Conservation (phyloP, 53 echinoderm and acorn worm genomes). For the Antedon mediterranea region DNA sequence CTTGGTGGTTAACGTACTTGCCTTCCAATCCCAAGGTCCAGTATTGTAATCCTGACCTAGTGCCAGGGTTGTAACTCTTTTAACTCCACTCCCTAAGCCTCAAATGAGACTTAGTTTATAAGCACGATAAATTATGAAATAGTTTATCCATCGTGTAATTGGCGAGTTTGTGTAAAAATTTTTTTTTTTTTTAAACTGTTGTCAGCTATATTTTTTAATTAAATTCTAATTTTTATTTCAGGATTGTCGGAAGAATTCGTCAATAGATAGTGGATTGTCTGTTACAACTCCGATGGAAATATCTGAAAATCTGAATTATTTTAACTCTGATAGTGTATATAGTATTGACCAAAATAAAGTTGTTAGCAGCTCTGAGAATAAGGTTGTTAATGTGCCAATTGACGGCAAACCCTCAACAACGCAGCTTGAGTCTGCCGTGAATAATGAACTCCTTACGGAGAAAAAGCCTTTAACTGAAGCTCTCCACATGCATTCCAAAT, state of each 20-base stretch:
- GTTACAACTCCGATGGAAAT: constrained; percentile 88
- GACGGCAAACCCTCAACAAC: background rate
- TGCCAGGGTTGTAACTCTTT: too few relatives aligned
- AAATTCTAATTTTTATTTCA: constrained; percentile 7
- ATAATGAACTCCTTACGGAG: background rate
- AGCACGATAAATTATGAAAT: too few relatives aligned
- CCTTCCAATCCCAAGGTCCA: too few relatives aligned
- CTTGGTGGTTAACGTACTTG: too few relatives aligned
- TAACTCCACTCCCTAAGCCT: too few relatives aligned
- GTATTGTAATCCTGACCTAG: too few relatives aligned
- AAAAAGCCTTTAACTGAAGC: background rate
- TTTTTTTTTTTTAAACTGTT: background rate
- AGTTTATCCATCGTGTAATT: too few relatives aligned
- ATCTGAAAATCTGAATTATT: constrained; percentile 24
- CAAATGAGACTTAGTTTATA: too few relatives aligned
- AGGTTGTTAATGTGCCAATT: background rate
- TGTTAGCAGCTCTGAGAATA: background rate
- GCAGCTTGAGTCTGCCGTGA: background rate
- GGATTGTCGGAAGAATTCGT: constrained; percentile 77
- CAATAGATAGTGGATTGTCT: constrained; percentile 85
- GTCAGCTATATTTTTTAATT: background rate
- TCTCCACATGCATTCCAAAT: background rate
- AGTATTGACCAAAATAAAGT: background rate
- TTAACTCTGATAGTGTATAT: background rate
- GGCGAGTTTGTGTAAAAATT: too few relatives aligned